Conservation (phyloP, 2,113 vertebrate species). For the Pleuronectes platessa region DNA sequence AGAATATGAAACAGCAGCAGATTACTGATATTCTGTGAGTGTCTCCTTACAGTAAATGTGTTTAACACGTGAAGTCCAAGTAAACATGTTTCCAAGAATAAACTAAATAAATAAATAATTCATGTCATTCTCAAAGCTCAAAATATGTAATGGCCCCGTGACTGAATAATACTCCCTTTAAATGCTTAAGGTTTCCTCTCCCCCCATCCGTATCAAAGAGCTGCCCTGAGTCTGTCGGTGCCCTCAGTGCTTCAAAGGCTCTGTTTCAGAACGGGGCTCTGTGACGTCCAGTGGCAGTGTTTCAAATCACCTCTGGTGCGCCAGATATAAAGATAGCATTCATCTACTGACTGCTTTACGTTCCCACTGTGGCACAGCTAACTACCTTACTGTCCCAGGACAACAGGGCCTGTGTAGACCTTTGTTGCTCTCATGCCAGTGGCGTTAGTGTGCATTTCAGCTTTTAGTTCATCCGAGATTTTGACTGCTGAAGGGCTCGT, state of each 20-base stretch:
- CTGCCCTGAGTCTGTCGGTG: constrained; percentile 73
- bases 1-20: not conserved
- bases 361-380: constrained; percentile 75
- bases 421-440: constrained; percentile 75
- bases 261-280: constrained; percentile 60
- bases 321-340: constrained; percentile 81
- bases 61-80: not conserved
- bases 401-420: constrained; percentile 77
- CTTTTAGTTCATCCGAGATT: constrained; percentile 65
- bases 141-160: constrained; percentile 48
- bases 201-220: constrained; percentile 63
- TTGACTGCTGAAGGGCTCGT: constrained; percentile 58
- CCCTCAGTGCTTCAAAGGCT: constrained; percentile 73
- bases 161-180: constrained; percentile 65
- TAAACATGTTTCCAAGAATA: not conserved
- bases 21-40: not conserved
- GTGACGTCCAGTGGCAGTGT: constrained; percentile 75
- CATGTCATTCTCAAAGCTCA: constrained; percentile 27
- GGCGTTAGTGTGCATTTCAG: constrained; percentile 77
- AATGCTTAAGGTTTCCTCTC: constrained; percentile 51
- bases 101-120: too few relatives aligned
- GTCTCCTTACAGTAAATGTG: constrained; percentile 6
- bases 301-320: constrained; percentile 81
- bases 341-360: constrained; percentile 78
- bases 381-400: constrained; percentile 77